Percentiles rank a stretch among this genome's conserved stretches.
Evolutionary conservation across 2,113 vertebrate genomes (phyloP).

Genomic region (Oncorhynchus kisutch): DNA sequence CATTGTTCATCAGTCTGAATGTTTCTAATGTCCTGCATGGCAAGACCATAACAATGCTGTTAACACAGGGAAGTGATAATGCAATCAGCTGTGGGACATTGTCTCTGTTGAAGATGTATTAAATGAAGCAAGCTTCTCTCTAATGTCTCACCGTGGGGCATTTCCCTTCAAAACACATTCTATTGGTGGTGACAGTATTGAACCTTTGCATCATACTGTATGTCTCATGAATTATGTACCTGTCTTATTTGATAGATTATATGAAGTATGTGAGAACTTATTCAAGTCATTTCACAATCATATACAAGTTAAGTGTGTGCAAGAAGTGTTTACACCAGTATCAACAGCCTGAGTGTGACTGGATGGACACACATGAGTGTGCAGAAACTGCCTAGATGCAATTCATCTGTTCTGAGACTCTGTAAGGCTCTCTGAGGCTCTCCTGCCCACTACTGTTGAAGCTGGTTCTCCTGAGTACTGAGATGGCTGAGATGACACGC

Average conservation of each 20-base stretch:
- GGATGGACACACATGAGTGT: too few relatives aligned
- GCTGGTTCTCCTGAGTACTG: too few relatives aligned
- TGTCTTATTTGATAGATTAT: neutral
- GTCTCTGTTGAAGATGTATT: slow-evolving; percentile 71
- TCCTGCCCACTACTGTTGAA: too few relatives aligned
- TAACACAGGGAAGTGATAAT: slow-evolving; percentile 58
- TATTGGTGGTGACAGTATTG: neutral
- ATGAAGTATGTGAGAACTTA: neutral
- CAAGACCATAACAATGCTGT: slow-evolving; percentile 60
- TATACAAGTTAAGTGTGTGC: neutral
- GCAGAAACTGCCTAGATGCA: too few relatives aligned
- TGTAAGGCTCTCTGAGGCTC: too few relatives aligned
- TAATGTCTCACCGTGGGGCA: slow-evolving; percentile 59
- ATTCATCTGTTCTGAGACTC: too few relatives aligned
- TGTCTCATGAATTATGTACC: neutral
- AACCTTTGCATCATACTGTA: neutral
- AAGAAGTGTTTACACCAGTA: neutral
- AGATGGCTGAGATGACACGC: too few relatives aligned
- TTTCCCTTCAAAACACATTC: slow-evolving; percentile 52
- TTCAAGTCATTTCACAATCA: neutral
- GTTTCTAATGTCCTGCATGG: slow-evolving; percentile 63
- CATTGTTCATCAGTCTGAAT: slow-evolving; percentile 43
- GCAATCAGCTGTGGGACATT: slow-evolving; percentile 52
- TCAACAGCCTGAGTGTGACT: neutral
- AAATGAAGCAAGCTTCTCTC: slow-evolving; percentile 65